Percentiles rank a stretch among this genome's conserved stretches.
Evolutionary conservation across 2,888 invertebrate species (phyloP).

Genomic region (Oscheius onirici): DNA sequence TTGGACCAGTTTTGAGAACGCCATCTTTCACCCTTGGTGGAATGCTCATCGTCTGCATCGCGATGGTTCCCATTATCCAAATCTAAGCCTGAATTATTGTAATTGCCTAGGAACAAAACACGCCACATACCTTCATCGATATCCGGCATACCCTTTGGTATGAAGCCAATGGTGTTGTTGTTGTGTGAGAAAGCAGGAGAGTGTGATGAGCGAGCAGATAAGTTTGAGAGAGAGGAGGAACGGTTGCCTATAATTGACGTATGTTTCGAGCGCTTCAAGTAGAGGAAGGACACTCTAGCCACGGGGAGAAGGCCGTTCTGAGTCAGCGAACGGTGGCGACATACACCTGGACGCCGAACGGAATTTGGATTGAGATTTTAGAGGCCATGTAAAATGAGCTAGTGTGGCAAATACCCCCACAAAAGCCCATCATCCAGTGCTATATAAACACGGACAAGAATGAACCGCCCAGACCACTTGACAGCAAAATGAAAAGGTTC

Average conservation of each 20-base stretch:
- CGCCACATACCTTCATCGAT: constrained; percentile 42
- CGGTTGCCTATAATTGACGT: constrained; percentile 20
- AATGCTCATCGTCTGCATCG: constrained; percentile 47
- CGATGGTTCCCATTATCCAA: constrained; percentile 50
- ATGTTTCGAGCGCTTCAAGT: not conserved
- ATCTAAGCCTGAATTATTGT: constrained; percentile 35
- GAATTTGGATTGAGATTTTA: too few species aligned
- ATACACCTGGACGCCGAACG: too few species aligned
- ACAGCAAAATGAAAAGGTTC: constrained; percentile 17
- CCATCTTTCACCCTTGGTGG: constrained; percentile 40
- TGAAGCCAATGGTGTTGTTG: constrained; percentile 22
- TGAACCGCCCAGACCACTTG: constrained; percentile 14
- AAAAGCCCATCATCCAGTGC: constrained; percentile 18
- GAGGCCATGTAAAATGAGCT: constrained; percentile 20
- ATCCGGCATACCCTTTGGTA: constrained; percentile 30
- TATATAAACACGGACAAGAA: constrained; percentile 16
- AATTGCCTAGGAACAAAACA: not conserved
- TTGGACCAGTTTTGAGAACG: constrained; percentile 44
- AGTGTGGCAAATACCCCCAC: constrained; percentile 20
- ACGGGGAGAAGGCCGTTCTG: too few species aligned
- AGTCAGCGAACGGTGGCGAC: too few species aligned
- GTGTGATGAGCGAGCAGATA: constrained; percentile 11
- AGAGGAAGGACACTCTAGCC: too few species aligned
- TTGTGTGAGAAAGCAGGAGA: not conserved
- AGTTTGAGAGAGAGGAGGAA: constrained; percentile 31